Evolutionary conservation across 2,113 vertebrate species (phyloP).

Genomic region (Atrichornis clamosus): DNA sequence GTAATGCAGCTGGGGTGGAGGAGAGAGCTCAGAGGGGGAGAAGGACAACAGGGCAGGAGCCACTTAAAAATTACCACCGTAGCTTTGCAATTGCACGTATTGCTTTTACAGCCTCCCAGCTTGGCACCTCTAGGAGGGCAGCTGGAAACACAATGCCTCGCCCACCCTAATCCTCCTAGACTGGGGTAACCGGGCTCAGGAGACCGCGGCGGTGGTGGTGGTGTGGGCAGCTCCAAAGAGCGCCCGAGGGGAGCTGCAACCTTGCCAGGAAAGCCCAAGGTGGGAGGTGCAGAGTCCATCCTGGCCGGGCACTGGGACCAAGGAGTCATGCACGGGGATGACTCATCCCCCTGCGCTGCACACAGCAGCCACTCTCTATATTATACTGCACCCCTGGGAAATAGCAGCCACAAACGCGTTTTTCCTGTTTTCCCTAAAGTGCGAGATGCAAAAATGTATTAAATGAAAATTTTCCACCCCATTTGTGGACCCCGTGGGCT

Average conservation of each 20-base stretch:
- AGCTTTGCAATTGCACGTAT: neutral
- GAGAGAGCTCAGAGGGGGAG: neutral
- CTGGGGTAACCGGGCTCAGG: neutral
- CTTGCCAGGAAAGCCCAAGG: neutral
- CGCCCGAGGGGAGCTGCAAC: neutral
- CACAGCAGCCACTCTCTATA: neutral
- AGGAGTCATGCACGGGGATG: neutral
- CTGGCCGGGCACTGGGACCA: neutral
- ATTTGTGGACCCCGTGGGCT: neutral
- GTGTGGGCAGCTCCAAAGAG: neutral
- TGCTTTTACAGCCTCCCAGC: neutral
- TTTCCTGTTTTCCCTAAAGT: neutral
- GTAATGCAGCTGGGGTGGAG: neutral
- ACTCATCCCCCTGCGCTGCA: constrained; percentile 10
- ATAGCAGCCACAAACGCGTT: neutral
- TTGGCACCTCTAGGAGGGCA: neutral
- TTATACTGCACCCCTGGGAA: constrained; percentile 6
- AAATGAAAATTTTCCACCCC: constrained; percentile 40
- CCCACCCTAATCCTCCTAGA: neutral
- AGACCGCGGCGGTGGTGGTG: accelerated
- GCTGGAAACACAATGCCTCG: neutral
- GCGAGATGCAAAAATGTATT: neutral
- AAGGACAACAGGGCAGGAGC: neutral
- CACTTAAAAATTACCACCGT: neutral
- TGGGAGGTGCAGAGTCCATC: neutral